Evolutionary conservation across 2,113 vertebrate species (phyloP).

Genomic region (Notiomystis cincta): DNA sequence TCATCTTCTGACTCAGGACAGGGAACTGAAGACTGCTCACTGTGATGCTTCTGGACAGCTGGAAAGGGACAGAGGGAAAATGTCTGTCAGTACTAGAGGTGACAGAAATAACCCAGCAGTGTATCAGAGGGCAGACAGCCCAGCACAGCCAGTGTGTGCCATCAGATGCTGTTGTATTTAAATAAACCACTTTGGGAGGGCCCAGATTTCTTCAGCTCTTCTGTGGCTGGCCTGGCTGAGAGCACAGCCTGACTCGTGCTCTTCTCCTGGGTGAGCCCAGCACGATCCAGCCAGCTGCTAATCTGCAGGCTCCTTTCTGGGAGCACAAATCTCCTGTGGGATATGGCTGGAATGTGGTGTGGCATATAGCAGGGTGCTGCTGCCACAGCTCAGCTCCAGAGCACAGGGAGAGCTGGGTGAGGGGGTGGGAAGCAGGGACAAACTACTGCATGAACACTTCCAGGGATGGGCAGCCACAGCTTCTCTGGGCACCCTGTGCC

Average conservation of each 20-base stretch:
- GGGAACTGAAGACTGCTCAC: neutral
- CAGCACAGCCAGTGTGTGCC: neutral
- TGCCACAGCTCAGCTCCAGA: neutral
- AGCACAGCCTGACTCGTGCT: neutral
- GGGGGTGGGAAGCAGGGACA: no score
- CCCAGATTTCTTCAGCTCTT: neutral
- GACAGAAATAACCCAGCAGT: slow-evolving; percentile 18
- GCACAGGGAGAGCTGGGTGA: neutral
- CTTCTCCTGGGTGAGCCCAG: neutral
- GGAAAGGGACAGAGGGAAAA: neutral
- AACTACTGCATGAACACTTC: neutral
- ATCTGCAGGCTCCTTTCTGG: neutral
- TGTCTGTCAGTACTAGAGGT: neutral
- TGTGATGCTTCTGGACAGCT: slow-evolving; percentile 43
- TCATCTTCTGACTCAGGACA: neutral
- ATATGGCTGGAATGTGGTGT: neutral
- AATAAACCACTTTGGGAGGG: neutral
- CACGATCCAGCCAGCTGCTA: accelerated
- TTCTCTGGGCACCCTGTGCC: neutral
- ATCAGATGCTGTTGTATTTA: neutral
- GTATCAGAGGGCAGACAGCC: neutral
- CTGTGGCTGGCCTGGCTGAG: neutral
- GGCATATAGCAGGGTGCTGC: neutral
- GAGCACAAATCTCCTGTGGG: neutral
- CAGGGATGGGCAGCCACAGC: neutral